Base-by-base conservation (phyloP, 1,140 invertebrate genomes). In the Neodiprion fabricii region DNA sequence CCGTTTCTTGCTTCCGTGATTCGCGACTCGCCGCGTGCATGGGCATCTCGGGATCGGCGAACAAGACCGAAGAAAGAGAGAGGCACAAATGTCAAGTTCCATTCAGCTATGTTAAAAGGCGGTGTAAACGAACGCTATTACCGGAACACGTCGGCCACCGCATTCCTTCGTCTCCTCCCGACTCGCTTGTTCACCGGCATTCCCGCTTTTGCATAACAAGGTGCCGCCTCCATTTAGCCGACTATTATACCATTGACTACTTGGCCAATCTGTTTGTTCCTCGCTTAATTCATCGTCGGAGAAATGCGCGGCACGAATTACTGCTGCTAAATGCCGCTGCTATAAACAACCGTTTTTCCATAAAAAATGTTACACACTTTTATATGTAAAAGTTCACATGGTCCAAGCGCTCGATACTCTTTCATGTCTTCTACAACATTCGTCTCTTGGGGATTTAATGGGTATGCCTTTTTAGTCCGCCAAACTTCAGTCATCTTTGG, bases 131-230 rank as follows among this genome's bases (percentile, higher is more conserved):
- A 53, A 77, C 71, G 69, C 76, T 76, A 81, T 81, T 81, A 81
- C 73, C 50, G 74, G 72, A 78, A 79, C 78, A 79, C 74, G 76
- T 77, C 73, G 77, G 75, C 61, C 70, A 67, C 61, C 71, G 72
- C 71, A 47, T 71, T 23, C 70, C 70, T 66, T 21, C 5, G 23
- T 72, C 65, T 17, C 11, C 49, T 21, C 21, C 67, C n/a, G 17
- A 49, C 9, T 28, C 72, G 48, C 67, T 75, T 77, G 72, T 71
- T 69, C 65, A 23, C 75, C 28, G 65, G 78, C 75, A 81, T 79
- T 79, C 76, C 53, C 53, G 72, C 66, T 72, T 81, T 81, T 81
- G 76, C 80, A 81, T 80, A 81, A 80, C 80, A 81, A 81, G 79
- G 78, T 67, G 72, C 77, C 79, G 80, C 77, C 79, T 75, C 74